These are phyloP conservation scores for Zaprionus obscuricornis DNA, from an alignment of 2,888 invertebrate species.

Conservation along the genomic window DNA sequence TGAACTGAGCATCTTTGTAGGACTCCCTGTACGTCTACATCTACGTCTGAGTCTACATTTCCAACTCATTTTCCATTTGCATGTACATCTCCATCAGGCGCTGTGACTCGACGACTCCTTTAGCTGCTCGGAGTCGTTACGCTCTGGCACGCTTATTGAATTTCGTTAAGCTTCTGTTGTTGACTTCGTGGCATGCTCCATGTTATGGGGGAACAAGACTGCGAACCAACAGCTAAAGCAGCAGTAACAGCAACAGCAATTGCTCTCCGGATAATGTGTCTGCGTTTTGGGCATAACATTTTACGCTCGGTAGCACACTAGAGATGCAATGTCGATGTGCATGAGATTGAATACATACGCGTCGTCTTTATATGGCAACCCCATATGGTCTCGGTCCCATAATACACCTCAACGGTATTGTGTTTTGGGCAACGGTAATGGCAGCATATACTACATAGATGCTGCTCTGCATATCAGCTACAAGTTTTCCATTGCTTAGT, in stretches of 20 bases:
- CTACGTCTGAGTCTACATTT: neutral
- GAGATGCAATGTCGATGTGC: neutral
- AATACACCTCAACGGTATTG: too few relatives aligned
- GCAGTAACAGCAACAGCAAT: constrained; percentile 75
- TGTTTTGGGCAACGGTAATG: constrained; percentile 69
- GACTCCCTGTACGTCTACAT: too few relatives aligned
- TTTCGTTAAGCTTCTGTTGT: constrained; percentile 55
- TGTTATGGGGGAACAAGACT: constrained; percentile 59
- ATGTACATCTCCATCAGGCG: constrained; percentile 19
- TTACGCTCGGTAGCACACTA: constrained; percentile 39
- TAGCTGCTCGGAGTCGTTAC: constrained; percentile 41
- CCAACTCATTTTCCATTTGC: constrained; percentile 2
- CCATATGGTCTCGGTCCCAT: too few relatives aligned
- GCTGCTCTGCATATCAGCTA: too few relatives aligned
- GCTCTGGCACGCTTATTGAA: constrained; percentile 69
- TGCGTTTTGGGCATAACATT: constrained; percentile 63
- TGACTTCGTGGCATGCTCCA: constrained; percentile 18
- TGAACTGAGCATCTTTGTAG: too few relatives aligned
- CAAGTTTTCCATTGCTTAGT: constrained; percentile 77
- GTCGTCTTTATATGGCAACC: constrained; percentile 75
- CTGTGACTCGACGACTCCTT: constrained; percentile 1
- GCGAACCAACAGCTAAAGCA: too few relatives aligned
- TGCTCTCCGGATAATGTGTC: constrained; percentile 63
- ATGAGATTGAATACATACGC: constrained; percentile 47
- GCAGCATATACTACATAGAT: too few relatives aligned